Percentiles rank a stretch among this genome's conserved stretches.
Conservation (phyloP, 1,140 invertebrate genomes). For the Parasteatoda tepidariorum region DNA sequence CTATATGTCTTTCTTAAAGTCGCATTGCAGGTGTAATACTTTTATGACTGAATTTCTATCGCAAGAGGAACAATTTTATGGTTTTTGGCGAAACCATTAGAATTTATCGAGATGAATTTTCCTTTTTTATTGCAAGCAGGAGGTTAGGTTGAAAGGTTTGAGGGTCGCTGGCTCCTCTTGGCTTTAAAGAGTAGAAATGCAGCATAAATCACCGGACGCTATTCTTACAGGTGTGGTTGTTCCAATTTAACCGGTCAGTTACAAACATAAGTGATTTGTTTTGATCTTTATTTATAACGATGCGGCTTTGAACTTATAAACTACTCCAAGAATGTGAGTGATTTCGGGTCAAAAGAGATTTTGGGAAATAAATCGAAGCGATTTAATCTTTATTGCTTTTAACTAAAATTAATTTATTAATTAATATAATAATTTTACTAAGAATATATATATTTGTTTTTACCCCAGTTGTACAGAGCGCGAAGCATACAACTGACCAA, state of each 20-base stretch:
- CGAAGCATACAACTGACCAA: no score
- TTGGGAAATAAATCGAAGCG: neutral
- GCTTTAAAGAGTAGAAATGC: slow-evolving; percentile 23
- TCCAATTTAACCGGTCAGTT: slow-evolving; percentile 39
- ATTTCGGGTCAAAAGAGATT: neutral
- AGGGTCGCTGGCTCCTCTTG: neutral
- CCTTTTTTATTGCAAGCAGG: slow-evolving; percentile 26
- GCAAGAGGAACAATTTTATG: slow-evolving; percentile 37
- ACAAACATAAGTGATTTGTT: slow-evolving; percentile 14
- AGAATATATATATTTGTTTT: no score
- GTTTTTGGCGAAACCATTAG: slow-evolving; percentile 43
- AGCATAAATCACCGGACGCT: slow-evolving; percentile 27
- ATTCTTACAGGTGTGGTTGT: slow-evolving; percentile 30
- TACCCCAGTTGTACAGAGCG: no score
- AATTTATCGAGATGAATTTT: slow-evolving; percentile 38
- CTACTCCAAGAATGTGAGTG: slow-evolving; percentile 6
- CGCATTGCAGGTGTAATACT: slow-evolving; percentile 26
- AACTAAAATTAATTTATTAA: no score
- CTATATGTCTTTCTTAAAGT: slow-evolving; percentile 20
- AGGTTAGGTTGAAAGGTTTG: slow-evolving; percentile 28
- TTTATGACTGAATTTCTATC: slow-evolving; percentile 23
- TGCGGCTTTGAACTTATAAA: slow-evolving; percentile 32
- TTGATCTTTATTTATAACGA: slow-evolving; percentile 12
- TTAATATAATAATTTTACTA: no score
- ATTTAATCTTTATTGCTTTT: no score